phyloP scores from a whole-genome alignment of 2,888 invertebrate species.

The Drosophila antonietae region DNA sequence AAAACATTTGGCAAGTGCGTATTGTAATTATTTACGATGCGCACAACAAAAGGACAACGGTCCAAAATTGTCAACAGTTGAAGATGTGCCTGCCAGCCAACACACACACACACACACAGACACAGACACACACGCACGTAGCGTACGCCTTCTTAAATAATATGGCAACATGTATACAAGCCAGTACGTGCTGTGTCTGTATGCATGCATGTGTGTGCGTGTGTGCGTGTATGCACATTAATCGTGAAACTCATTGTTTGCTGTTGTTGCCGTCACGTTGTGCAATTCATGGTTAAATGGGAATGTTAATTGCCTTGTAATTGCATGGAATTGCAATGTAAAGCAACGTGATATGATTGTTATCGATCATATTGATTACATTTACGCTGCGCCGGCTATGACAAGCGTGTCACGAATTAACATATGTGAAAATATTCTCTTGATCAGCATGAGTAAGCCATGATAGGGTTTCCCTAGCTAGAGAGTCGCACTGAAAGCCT shows the following conservation, averaged over 20 bases:
- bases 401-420: background rate
- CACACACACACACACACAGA: background rate
- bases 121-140: slow-evolving; percentile 1
- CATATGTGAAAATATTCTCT: slow-evolving; percentile 2
- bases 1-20: slow-evolving; percentile 45
- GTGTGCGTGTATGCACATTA: slow-evolving; percentile 36
- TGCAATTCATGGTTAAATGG: slow-evolving; percentile 71
- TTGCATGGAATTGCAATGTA: slow-evolving; percentile 60
- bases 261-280: slow-evolving; percentile 51
- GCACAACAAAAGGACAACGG: slow-evolving; percentile 21
- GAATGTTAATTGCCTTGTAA: slow-evolving; percentile 76
- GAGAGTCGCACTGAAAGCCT: background rate
- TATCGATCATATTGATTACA: slow-evolving; percentile 44
- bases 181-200: slow-evolving; percentile 9
- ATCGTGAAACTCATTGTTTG: slow-evolving; percentile 47
- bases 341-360: slow-evolving; percentile 29
- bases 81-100: slow-evolving; percentile 2
- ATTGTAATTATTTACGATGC: slow-evolving; percentile 61
- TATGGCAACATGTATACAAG: slow-evolving; percentile 30
- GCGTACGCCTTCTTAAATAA: slow-evolving; percentile 24
- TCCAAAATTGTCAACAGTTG: slow-evolving; percentile 54
- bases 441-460: background rate
- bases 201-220: background rate
- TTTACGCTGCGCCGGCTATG: background rate
- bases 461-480: background rate